A percentile compares a stretch with the other conserved stretches of the same genome.
Conservation (phyloP, 2,797 vertebrate genomes). For the Enoplosus armatus region DNA sequence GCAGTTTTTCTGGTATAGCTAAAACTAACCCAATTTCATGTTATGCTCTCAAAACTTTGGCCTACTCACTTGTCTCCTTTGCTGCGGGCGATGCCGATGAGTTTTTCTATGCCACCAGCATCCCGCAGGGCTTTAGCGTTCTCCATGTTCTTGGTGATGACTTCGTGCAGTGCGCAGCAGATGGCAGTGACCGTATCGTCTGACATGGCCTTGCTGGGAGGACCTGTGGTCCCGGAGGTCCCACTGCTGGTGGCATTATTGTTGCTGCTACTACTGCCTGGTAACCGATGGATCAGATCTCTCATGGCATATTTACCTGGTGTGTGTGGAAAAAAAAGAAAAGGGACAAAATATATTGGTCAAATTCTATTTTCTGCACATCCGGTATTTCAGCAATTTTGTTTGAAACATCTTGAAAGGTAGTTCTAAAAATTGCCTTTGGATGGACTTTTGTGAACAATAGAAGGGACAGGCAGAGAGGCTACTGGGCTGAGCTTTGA, state of each 20-base stretch:
- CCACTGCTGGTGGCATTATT: slow-evolving; percentile 88
- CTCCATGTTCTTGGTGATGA: slow-evolving; percentile 99
- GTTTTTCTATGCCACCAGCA: slow-evolving; percentile 97
- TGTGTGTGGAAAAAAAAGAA: slow-evolving; percentile 45
- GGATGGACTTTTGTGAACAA: slow-evolving; percentile 30
- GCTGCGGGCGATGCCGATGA: slow-evolving; percentile 98
- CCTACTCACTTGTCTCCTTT: slow-evolving; percentile 99
- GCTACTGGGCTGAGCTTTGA: neutral
- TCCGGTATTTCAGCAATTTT: neutral
- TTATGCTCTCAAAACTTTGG: slow-evolving; percentile 47
- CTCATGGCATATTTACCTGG: slow-evolving; percentile 99
- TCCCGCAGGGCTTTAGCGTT: slow-evolving; percentile 99
- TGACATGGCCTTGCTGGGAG: slow-evolving; percentile 95
- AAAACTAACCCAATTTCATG: neutral
- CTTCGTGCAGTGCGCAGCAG: slow-evolving; percentile 98
- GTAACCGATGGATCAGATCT: slow-evolving; percentile 96
- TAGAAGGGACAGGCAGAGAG: neutral
- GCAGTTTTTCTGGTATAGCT: neutral
- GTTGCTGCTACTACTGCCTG: slow-evolving; percentile 90
- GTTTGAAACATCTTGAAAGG: neutral
- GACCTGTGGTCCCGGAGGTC: slow-evolving; percentile 86
- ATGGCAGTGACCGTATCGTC: slow-evolving; percentile 98
- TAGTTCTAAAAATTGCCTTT: neutral
- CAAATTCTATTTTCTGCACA: slow-evolving; percentile 21
- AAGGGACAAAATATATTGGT: slow-evolving; percentile 14